phyloP scores from a whole-genome alignment of 2,888 invertebrate genomes.

The Alitta virens region DNA sequence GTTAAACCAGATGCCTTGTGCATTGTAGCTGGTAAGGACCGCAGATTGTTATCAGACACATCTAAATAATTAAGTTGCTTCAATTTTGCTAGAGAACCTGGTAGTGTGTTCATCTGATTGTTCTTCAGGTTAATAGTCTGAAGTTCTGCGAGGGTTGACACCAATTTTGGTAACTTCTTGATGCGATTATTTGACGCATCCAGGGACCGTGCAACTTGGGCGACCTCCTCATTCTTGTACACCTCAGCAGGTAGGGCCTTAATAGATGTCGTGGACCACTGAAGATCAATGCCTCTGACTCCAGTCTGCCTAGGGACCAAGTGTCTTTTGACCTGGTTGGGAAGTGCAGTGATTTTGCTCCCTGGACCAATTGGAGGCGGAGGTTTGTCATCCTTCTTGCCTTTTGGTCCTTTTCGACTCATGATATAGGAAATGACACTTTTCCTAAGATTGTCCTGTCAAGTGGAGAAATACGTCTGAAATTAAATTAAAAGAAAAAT shows the following conservation, averaged over 20 bases:
- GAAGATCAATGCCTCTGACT: slow-evolving; percentile 30
- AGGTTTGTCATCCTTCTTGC: slow-evolving; percentile 55
- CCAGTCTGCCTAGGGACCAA: slow-evolving; percentile 41
- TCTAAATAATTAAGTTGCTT: slow-evolving; percentile 42
- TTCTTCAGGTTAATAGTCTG: slow-evolving; percentile 45
- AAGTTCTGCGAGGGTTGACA: slow-evolving; percentile 37
- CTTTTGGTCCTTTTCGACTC: slow-evolving; percentile 13
- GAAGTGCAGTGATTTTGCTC: slow-evolving; percentile 51
- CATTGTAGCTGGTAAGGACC: slow-evolving; percentile 48
- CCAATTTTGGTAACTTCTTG: slow-evolving; percentile 35
- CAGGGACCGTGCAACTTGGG: slow-evolving; percentile 39
- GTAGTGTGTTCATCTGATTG: slow-evolving; percentile 43
- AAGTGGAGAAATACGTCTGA: too few relatives aligned
- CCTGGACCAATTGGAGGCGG: slow-evolving; percentile 55
- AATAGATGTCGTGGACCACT: slow-evolving; percentile 29
- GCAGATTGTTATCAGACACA: slow-evolving; percentile 47
- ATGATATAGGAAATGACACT: too few relatives aligned
- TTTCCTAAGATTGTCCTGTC: too few relatives aligned
- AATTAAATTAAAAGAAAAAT: too few relatives aligned
- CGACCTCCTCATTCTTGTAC: slow-evolving; percentile 51
- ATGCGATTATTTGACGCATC: slow-evolving; percentile 51
- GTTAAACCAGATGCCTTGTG: slow-evolving; percentile 45
- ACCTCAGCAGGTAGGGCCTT: slow-evolving; percentile 49
- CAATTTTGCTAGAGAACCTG: slow-evolving; percentile 41
- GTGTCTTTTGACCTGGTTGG: slow-evolving; percentile 45